Conservation (phyloP, 1,140 invertebrate species). For the Pachyrhynchus sulphureomaculatus region DNA sequence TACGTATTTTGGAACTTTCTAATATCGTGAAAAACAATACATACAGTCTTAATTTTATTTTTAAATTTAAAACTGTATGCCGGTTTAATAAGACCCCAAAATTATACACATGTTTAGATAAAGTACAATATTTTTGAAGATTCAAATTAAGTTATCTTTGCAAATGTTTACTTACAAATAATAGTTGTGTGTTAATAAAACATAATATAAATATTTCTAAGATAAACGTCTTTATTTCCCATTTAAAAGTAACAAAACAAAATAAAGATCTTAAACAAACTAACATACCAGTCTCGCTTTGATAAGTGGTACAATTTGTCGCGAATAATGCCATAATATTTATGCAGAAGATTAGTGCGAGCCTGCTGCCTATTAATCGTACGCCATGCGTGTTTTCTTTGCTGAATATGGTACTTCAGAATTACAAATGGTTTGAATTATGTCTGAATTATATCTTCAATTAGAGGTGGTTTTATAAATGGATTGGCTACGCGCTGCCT, state of each 20-base stretch:
- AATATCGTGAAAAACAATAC: no score
- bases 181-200: no score
- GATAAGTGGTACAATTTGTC: constrained; percentile 27
- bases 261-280: constrained; percentile 20
- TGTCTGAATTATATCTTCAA: constrained; percentile 30
- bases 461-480: constrained; percentile 27
- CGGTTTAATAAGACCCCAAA: no score
- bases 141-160: no score
- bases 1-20: no score
- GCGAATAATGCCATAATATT: constrained; percentile 26
- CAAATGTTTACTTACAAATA: no score
- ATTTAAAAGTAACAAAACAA: neutral
- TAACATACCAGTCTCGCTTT: constrained; percentile 13
- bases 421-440: constrained; percentile 27
- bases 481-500: constrained; percentile 22
- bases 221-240: constrained; percentile 8
- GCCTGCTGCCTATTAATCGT: constrained; percentile 17
- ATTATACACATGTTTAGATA: no score
- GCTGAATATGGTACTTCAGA: constrained; percentile 16
- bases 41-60: no score
- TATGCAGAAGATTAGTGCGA: constrained; percentile 18
- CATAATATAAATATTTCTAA: neutral
- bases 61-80: no score
- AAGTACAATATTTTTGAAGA: no score
- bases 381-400: constrained; percentile 23